Conservation (phyloP, 2,113 vertebrate genomes). For the Anser brachyrhynchus region DNA sequence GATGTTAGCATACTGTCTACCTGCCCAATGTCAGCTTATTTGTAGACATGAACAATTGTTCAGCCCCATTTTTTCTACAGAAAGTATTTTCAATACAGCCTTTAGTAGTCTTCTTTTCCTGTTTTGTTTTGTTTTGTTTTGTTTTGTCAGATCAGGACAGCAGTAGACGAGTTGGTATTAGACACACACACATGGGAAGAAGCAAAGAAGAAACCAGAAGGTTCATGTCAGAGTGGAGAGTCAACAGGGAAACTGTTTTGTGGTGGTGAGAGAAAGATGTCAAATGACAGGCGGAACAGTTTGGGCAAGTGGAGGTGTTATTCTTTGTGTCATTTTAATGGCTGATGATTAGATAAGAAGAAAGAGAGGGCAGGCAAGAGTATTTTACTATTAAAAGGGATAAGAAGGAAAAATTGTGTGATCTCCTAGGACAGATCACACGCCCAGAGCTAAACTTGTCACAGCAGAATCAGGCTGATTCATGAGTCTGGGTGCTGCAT, state of each 20-base stretch:
- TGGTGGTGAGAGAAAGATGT: neutral
- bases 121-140: neutral
- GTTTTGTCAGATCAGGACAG: neutral
- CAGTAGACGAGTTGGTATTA: neutral
- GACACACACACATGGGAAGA: neutral
- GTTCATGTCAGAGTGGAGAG: neutral
- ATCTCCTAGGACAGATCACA: constrained; percentile 38
- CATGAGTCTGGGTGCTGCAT: neutral
- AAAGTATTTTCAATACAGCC: neutral
- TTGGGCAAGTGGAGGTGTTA: constrained; percentile 21
- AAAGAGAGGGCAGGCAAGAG: neutral
- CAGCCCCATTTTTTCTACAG: neutral
- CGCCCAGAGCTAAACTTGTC: constrained; percentile 38
- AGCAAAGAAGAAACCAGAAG: neutral
- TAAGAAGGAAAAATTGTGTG: constrained; percentile 24
- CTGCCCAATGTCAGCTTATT: neutral
- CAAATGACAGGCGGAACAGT: constrained; percentile 5
- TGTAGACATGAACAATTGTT: neutral
- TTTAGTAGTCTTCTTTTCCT: neutral
- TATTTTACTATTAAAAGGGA: constrained; percentile 3
- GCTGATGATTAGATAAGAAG: constrained; percentile 3
- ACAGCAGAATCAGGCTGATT: constrained; percentile 56
- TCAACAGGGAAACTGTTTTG: neutral
- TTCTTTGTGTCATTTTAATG: neutral
- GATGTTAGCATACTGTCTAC: neutral